phyloP scores from a whole-genome alignment of 2,888 invertebrate species.

The Hesperia comma region DNA sequence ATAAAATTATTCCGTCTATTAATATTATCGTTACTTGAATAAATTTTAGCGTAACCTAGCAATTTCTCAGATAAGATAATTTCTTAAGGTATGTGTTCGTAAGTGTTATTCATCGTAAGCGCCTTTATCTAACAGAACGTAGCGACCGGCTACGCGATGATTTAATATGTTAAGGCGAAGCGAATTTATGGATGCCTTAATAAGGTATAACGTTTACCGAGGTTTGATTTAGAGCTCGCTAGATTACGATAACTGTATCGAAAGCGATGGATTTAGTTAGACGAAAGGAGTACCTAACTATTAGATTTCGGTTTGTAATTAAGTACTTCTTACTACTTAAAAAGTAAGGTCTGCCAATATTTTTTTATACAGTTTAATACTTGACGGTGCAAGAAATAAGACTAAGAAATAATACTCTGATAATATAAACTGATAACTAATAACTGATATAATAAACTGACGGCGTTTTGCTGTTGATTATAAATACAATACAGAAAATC shows the following conservation, averaged over 20 bases:
- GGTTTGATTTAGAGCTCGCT: conserved; percentile 32
- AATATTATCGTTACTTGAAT: neutral
- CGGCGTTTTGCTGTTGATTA: too few relatives aligned
- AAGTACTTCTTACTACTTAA: too few relatives aligned
- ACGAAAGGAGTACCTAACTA: neutral
- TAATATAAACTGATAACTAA: too few relatives aligned
- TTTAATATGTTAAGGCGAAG: conserved; percentile 44
- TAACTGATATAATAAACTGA: too few relatives aligned
- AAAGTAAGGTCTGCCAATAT: too few relatives aligned
- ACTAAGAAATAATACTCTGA: too few relatives aligned
- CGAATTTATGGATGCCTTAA: conserved; percentile 43
- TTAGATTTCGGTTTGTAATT: too few relatives aligned
- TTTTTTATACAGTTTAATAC: too few relatives aligned
- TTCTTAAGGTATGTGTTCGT: conserved; percentile 3
- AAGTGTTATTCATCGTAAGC: conserved; percentile 21
- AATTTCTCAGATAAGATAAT: conserved; percentile 1
- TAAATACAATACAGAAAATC: too few relatives aligned
- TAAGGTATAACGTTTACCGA: conserved; percentile 37
- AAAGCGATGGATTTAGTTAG: conserved; percentile 5
- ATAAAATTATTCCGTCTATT: too few relatives aligned
- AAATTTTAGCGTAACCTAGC: neutral
- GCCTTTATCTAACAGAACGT: conserved; percentile 32
- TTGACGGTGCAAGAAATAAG: too few relatives aligned
- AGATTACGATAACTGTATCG: conserved; percentile 36
- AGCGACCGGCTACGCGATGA: conserved; percentile 35